Evolutionary conservation across 2,113 vertebrate species (phyloP).

Genomic region (Lucifuga dentata): DNA sequence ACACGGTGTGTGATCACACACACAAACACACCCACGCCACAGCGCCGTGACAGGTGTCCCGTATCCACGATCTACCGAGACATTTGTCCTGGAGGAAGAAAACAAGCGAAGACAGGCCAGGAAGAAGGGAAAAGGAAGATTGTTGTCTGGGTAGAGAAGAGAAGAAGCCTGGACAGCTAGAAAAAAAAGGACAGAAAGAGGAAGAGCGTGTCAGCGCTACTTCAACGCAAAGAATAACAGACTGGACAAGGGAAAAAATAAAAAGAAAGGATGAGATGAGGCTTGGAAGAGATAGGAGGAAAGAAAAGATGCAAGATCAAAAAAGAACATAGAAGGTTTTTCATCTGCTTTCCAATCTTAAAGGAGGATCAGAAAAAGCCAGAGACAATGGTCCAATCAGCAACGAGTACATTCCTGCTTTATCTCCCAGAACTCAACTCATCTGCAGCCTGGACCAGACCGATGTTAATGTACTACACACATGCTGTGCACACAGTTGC

Average conservation of each 20-base stretch:
- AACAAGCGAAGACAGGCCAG: conserved; percentile 34
- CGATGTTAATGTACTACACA: too few relatives aligned
- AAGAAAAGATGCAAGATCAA: conserved; percentile 58
- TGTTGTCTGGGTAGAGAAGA: conserved; percentile 48
- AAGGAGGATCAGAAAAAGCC: conserved; percentile 29
- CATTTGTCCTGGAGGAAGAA: conserved; percentile 23
- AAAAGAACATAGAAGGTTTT: conserved; percentile 31
- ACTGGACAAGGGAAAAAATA: conserved; percentile 6
- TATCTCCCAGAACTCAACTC: too few relatives aligned
- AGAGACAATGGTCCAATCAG: conserved; percentile 42
- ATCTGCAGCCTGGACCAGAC: too few relatives aligned
- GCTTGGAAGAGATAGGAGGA: conserved; percentile 36
- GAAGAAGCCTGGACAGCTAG: neutral
- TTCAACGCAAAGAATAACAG: conserved; percentile 3
- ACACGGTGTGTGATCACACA: conserved; percentile 25
- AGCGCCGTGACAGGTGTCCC: conserved; percentile 75
- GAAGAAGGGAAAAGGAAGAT: conserved; percentile 56
- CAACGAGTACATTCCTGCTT: neutral
- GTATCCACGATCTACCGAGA: conserved; percentile 74
- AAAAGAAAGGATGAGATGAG: conserved; percentile 5
- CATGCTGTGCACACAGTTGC: too few relatives aligned
- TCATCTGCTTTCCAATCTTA: conserved; percentile 11
- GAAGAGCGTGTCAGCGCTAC: conserved; percentile 51
- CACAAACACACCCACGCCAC: conserved; percentile 37
- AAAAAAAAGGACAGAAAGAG: conserved; percentile 10